A percentile compares a stretch with the other conserved stretches of the same genome.
Evolutionary conservation across 2,113 vertebrate species (phyloP).

Genomic region (Leptosomus discolor): DNA sequence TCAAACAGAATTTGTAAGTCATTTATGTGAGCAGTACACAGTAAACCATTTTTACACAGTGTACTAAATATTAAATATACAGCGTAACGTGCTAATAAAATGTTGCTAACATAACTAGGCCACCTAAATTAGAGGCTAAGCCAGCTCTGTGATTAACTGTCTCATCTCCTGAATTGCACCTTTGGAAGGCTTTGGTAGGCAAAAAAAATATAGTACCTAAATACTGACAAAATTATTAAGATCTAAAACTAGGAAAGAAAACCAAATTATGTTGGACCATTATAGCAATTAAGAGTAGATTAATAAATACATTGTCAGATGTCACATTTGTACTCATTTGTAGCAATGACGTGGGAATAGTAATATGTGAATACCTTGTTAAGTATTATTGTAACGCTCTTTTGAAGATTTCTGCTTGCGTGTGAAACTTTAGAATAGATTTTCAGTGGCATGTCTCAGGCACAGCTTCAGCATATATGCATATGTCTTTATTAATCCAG

Average conservation of each 20-base stretch:
- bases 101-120: slow-evolving; percentile 56
- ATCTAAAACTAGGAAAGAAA: neutral
- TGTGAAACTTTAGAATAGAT: neutral
- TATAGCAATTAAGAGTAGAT: neutral
- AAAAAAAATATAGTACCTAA: neutral
- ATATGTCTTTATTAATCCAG: neutral
- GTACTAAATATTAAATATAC: slow-evolving; percentile 61
- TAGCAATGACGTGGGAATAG: neutral
- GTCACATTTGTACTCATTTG: rapidly evolving
- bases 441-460: neutral
- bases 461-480: neutral
- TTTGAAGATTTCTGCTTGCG: neutral
- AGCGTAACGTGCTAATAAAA: slow-evolving; percentile 55
- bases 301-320: neutral
- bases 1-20: slow-evolving; percentile 53
- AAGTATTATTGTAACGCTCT: neutral
- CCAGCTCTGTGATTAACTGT: slow-evolving; percentile 32
- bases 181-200: neutral
- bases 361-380: neutral
- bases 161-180: slow-evolving; percentile 33
- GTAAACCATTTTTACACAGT: slow-evolving; percentile 36
- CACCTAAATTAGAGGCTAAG: slow-evolving; percentile 50
- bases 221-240: neutral
- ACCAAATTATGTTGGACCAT: neutral
- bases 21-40: slow-evolving; percentile 31